Evolutionary conservation across 2,888 invertebrate genomes (phyloP).

Genomic region (Brachylomia viminalis): DNA sequence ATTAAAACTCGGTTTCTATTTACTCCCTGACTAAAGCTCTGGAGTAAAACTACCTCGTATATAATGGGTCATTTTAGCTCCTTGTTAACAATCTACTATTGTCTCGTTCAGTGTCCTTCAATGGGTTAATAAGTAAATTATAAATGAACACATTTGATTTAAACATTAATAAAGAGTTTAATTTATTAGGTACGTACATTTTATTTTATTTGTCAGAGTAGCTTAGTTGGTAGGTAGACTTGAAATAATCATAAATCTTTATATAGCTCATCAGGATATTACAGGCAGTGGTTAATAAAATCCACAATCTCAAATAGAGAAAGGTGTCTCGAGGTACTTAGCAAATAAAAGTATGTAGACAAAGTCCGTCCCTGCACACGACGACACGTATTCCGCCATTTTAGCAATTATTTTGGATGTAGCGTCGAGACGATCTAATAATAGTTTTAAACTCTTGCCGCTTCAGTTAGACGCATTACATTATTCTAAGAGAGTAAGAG

Average conservation of each 20-base stretch:
- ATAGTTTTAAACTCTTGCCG: slow-evolving; percentile 48
- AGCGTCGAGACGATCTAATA: slow-evolving; percentile 57
- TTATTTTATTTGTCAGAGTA: neutral
- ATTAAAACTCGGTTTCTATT: too few relatives aligned
- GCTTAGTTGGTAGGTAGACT: neutral
- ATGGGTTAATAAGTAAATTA: neutral
- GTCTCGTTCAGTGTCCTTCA: too few relatives aligned
- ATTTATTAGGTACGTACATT: neutral
- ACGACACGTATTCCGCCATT: slow-evolving; percentile 52
- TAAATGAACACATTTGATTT: neutral
- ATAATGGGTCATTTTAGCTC: too few relatives aligned
- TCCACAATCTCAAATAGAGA: neutral
- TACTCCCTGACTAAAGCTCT: too few relatives aligned
- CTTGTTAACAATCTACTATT: too few relatives aligned
- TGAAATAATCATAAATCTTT: neutral
- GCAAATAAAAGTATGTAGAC: neutral
- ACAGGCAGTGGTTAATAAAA: neutral
- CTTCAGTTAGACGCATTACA: slow-evolving; percentile 38
- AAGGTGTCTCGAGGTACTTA: neutral
- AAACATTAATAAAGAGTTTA: neutral
- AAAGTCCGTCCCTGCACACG: slow-evolving; percentile 48
- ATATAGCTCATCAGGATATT: neutral
- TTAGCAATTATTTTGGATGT: slow-evolving; percentile 67
- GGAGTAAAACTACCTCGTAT: too few relatives aligned
- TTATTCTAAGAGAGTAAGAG: slow-evolving; percentile 21